Evolutionary conservation across 2,888 invertebrate genomes (phyloP).

Genomic region (Atrina japonica): DNA sequence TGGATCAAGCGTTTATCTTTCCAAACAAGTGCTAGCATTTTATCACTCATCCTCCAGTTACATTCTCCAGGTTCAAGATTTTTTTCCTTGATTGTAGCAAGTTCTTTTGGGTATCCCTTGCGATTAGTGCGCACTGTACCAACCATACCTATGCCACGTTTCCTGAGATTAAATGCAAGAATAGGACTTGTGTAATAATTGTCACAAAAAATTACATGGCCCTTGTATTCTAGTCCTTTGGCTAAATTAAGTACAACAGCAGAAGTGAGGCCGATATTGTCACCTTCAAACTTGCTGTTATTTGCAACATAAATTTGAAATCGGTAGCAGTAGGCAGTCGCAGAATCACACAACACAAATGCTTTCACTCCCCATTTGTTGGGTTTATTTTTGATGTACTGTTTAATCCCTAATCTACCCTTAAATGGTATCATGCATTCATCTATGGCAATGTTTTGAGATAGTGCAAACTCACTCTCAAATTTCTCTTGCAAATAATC

Average conservation of each 20-base stretch:
- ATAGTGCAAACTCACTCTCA: constrained; percentile 3
- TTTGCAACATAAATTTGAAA: constrained; percentile 25
- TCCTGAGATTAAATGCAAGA: constrained; percentile 26
- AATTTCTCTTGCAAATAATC: background rate
- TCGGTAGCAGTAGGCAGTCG: constrained; percentile 2
- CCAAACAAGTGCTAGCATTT: constrained; percentile 15
- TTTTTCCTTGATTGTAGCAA: background rate
- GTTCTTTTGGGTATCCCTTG: constrained; percentile 38
- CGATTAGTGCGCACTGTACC: constrained; percentile 30
- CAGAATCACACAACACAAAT: constrained; percentile 2
- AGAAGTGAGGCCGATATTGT: background rate
- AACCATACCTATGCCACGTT: constrained; percentile 18
- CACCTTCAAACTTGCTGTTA: background rate
- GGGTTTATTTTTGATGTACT: constrained; percentile 20
- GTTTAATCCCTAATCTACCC: background rate
- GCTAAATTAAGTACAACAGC: constrained; percentile 4
- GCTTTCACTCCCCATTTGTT: constrained; percentile 15
- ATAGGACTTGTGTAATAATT: constrained; percentile 26
- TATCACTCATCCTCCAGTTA: constrained; percentile 27
- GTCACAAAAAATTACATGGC: constrained; percentile 22
- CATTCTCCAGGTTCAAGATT: constrained; percentile 6
- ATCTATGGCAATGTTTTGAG: constrained; percentile 1
- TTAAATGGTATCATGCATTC: constrained; percentile 24
- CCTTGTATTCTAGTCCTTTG: background rate
- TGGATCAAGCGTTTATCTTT: constrained; percentile 27